Evolutionary conservation across 2,797 vertebrate genomes (phyloP).

Genomic region (Pantherophis vulpinus): DNA sequence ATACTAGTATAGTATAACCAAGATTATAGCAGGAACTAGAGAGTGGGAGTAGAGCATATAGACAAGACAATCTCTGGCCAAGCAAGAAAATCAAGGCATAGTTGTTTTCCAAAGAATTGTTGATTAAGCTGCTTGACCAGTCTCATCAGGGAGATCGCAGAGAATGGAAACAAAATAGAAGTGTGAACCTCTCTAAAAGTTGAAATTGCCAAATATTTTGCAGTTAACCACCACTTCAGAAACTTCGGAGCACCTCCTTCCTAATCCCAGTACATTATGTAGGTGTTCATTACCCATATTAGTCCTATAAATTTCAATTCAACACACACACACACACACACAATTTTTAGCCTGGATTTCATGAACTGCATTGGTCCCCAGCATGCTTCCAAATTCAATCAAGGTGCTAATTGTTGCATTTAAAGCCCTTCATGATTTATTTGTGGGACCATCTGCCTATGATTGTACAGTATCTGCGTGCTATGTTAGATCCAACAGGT

Average conservation of each 20-base stretch:
- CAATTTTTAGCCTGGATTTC: background rate
- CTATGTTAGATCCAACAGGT: background rate
- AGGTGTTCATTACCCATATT: background rate
- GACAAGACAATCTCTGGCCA: background rate
- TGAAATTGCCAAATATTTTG: background rate
- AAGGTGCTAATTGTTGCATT: background rate
- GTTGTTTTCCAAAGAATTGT: background rate
- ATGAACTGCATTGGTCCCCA: background rate
- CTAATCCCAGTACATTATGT: background rate
- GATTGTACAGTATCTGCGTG: background rate
- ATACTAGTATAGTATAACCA: background rate
- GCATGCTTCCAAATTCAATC: background rate
- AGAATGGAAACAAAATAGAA: background rate
- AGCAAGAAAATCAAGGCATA: background rate
- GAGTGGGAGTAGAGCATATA: background rate
- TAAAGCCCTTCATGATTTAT: background rate
- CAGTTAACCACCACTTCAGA: background rate
- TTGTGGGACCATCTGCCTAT: background rate
- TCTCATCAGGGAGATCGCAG: background rate
- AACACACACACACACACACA: background rate
- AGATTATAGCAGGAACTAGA: background rate
- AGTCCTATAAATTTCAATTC: background rate
- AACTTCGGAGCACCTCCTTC: background rate
- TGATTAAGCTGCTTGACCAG: background rate
- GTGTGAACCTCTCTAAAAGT: background rate